A percentile compares a stretch with the other conserved stretches of the same genome.
Conservation (phyloP, 2,113 vertebrate genomes). For the Gymnorhina tibicen region DNA sequence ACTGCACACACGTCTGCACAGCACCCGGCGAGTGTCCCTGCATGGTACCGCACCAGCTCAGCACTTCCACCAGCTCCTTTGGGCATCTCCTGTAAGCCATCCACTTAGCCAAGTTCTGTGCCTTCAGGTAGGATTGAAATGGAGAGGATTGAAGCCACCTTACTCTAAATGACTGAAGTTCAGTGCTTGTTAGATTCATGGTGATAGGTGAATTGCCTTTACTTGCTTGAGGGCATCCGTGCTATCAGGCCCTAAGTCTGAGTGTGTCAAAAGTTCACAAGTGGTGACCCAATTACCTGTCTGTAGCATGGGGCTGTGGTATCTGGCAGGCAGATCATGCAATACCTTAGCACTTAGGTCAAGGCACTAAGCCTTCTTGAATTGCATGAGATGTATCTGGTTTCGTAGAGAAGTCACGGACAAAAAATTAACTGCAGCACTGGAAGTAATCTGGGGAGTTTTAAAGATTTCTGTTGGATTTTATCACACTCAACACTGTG, state of each 20-base stretch:
- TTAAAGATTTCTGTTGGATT: conserved; percentile 34
- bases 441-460: conserved; percentile 19
- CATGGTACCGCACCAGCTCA: neutral
- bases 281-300: conserved; percentile 41
- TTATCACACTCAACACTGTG: neutral
- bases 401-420: neutral
- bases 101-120: neutral
- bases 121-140: neutral
- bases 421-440: conserved; percentile 25
- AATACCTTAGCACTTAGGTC: conserved; percentile 48
- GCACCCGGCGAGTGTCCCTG: fast-evolving
- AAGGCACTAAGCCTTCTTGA: conserved; percentile 35
- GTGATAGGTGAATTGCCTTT: neutral
- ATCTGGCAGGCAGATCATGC: conserved; percentile 27
- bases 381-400: conserved; percentile 38
- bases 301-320: neutral
- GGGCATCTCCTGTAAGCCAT: neutral
- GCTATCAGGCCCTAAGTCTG: neutral
- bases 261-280: conserved; percentile 42
- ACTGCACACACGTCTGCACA: neutral
- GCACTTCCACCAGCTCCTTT: neutral
- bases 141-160: neutral
- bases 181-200: neutral
- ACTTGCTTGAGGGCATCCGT: neutral
- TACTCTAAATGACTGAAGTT: neutral